Base-by-base conservation (phyloP, 1,140 invertebrate species). In the Thrips palmi region DNA sequence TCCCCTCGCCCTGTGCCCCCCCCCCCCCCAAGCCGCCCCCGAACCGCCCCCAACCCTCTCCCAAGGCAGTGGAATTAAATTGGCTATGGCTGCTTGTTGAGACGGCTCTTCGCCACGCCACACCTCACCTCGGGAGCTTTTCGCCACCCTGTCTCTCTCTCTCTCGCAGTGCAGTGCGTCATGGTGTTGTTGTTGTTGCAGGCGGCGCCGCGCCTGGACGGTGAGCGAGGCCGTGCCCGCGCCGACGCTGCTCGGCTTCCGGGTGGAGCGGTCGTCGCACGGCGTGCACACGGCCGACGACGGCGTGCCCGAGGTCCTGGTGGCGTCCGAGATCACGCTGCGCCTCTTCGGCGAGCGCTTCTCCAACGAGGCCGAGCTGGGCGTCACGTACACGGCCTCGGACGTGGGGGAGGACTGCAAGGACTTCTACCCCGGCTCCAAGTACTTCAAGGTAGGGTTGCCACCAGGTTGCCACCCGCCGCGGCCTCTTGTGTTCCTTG, bases 311-410 rank as follows among this genome's bases (percentile, higher is more conserved):
- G 64, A 64, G 41, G 63, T 85, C 27, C 47, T 78, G 40, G 66
- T 69, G 4, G 64, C 66, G 8, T 57, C 53, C 0, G 52, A 55
- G 14, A 60, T 72, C 25, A 62, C 60, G 4, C 52, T 86, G 20
- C 68, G 81, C 21, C 42, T 88, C n/a, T 87, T 85, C 53, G 83
- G 82, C 1, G 53, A 52, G 19, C 73, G 73, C 12, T 61, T 86
- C 31, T 71, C 65, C 0, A 49, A 67, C 2, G 52, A 66, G 33
- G 80, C 80, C 0, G 53, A 70, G 10, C 67, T 88, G 28, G 66
- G 72, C 0, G 80, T 87, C 47, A 85, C 80, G 0, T 60, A 69
- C 21, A 55, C 64, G 25, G 41, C 45, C 0, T 60, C 63, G 20
- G 40, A 57, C 3, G 60, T 56, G 35, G 68, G 68, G n/a, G 45